Percentiles rank a stretch among this genome's conserved stretches.
These are phyloP conservation scores for Emberiza fucata DNA, from an alignment of 2,113 vertebrate species.

Conservation along the genomic window DNA sequence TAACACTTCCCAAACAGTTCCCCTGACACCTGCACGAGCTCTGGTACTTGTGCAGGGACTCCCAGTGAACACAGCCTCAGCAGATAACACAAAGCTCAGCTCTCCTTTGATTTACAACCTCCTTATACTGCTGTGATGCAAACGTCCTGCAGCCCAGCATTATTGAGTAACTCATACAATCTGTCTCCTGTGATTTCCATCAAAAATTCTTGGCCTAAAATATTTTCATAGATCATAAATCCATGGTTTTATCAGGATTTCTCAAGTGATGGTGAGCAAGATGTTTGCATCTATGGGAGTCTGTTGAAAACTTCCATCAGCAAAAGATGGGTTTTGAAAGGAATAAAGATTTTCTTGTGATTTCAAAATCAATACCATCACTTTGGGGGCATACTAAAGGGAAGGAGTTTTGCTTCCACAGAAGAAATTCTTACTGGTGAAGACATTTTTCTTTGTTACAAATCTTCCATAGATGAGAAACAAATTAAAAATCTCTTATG, in stretches of 20 bases:
- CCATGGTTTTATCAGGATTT: neutral
- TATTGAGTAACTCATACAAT: neutral
- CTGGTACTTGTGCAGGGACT: neutral
- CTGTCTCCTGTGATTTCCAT: slow-evolving; percentile 39
- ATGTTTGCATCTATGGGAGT: neutral
- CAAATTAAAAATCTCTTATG: neutral
- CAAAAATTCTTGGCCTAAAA: slow-evolving; percentile 20
- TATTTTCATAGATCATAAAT: slow-evolving; percentile 22
- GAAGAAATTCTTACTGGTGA: neutral
- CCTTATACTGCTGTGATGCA: neutral
- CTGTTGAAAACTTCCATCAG: neutral
- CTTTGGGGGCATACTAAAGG: neutral
- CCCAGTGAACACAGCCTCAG: neutral
- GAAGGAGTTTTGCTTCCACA: neutral
- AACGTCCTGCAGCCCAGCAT: neutral
- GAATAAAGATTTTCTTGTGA: slow-evolving; percentile 22
- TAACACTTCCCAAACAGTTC: neutral
- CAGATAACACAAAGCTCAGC: neutral
- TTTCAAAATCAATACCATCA: slow-evolving; percentile 34
- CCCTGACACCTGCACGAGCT: neutral
- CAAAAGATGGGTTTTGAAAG: neutral
- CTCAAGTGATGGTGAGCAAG: neutral
- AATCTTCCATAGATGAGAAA: neutral
- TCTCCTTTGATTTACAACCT: slow-evolving; percentile 31
- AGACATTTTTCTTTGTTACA: neutral